phyloP scores from a whole-genome alignment of 2,797 vertebrate species.

The Amblyopsis hoosieri region DNA sequence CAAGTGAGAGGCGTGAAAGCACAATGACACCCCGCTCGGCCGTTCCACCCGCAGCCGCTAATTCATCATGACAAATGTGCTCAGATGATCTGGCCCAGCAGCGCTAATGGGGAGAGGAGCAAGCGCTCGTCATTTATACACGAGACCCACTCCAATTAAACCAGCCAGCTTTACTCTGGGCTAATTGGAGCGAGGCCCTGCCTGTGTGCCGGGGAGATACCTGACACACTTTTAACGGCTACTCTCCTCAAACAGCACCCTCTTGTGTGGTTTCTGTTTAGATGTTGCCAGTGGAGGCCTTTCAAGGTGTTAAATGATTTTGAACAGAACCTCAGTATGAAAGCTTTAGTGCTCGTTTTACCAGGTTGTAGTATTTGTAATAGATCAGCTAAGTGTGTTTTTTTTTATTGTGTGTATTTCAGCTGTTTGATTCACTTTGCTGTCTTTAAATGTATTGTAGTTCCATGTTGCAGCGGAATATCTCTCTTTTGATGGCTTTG shows the following conservation, averaged over 20 bases:
- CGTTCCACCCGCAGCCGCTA: slow-evolving; percentile 75
- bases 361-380: slow-evolving; percentile 35
- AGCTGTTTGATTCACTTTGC: too few species aligned
- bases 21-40: slow-evolving; percentile 72
- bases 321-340: slow-evolving; percentile 46
- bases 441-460: not conserved
- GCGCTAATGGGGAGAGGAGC: slow-evolving; percentile 75
- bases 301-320: slow-evolving; percentile 58
- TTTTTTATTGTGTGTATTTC: slow-evolving; percentile 4
- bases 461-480: slow-evolving; percentile 17
- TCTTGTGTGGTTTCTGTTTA: slow-evolving; percentile 36
- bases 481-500: slow-evolving; percentile 36
- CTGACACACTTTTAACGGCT: slow-evolving; percentile 71
- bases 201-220: slow-evolving; percentile 67
- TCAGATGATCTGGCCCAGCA: slow-evolving; percentile 78
- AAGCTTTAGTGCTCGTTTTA: slow-evolving; percentile 45
- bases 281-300: slow-evolving; percentile 45
- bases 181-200: slow-evolving; percentile 76
- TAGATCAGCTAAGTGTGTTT: slow-evolving; percentile 8
- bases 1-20: slow-evolving; percentile 79
- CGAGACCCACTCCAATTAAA: slow-evolving; percentile 80
- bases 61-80: slow-evolving; percentile 83
- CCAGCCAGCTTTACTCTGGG: slow-evolving; percentile 77
- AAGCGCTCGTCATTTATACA: slow-evolving; percentile 77
- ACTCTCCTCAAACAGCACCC: slow-evolving; percentile 62